Evolutionary conservation across 2,797 vertebrate species (phyloP).

Genomic region (Acanthornis magna): DNA sequence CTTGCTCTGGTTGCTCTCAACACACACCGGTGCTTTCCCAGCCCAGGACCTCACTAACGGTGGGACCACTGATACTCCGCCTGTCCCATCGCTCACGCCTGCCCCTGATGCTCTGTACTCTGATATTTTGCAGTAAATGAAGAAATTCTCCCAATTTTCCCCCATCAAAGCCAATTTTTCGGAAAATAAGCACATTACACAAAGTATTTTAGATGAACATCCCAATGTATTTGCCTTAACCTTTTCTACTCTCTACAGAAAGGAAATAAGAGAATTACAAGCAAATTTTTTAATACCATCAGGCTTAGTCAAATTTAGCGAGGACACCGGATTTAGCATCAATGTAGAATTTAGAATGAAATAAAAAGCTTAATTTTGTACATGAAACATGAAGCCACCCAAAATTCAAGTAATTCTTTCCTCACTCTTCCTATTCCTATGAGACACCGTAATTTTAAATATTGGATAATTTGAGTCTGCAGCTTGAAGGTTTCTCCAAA

Average conservation of each 20-base stretch:
- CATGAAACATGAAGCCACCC: neutral
- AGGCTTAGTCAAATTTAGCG: neutral
- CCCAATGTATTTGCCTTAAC: rapidly evolving
- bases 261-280: neutral
- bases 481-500: neutral
- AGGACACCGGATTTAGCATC: neutral
- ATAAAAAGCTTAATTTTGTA: neutral
- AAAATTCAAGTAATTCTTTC: neutral
- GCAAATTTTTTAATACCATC: neutral
- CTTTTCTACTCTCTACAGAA: neutral
- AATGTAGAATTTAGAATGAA: neutral
- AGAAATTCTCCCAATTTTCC: neutral
- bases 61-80: neutral
- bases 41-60: neutral
- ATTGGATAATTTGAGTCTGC: constrained; percentile 14
- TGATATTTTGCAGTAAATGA: neutral
- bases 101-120: neutral
- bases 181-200: neutral
- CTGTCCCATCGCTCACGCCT: rapidly evolving
- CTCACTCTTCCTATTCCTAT: neutral
- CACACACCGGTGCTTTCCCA: rapidly evolving
- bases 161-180: neutral
- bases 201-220: neutral
- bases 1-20: neutral
- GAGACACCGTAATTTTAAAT: neutral